phyloP scores from a whole-genome alignment of 2,113 vertebrate species.

The Gopherus evgoodei region DNA sequence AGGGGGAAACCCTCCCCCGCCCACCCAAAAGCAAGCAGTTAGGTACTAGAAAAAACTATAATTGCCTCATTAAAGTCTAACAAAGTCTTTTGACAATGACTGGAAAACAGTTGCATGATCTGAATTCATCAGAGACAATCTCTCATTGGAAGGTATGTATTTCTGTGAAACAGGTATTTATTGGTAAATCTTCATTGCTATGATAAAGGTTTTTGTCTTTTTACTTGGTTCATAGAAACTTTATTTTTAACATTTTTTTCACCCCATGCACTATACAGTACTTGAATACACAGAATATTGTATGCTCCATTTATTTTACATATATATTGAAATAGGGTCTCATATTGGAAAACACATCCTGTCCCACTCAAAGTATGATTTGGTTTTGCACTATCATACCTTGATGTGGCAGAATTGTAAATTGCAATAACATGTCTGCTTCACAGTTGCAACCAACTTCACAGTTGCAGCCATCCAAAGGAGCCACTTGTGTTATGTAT shows the following conservation, averaged over 20 bases:
- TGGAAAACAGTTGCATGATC: not conserved
- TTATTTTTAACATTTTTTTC: conserved; percentile 9
- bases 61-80: conserved; percentile 10
- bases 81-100: conserved; percentile 25
- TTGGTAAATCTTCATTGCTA: not conserved
- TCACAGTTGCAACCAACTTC: not conserved
- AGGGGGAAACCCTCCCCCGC: not conserved
- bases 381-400: not conserved
- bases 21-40: accelerated
- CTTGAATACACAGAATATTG: not conserved
- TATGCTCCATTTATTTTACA: not conserved
- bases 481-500: not conserved
- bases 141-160: not conserved
- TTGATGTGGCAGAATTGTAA: not conserved
- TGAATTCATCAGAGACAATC: conserved; percentile 18
- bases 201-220: too few relatives aligned
- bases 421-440: not conserved
- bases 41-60: not conserved
- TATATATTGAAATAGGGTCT: not conserved
- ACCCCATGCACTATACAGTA: not conserved
- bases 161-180: not conserved
- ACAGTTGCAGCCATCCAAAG: not conserved
- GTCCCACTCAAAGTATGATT: not conserved
- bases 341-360: not conserved
- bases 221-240: not conserved